phyloP scores from a whole-genome alignment of 2,113 vertebrate species.

The Pollachius pollachius region DNA sequence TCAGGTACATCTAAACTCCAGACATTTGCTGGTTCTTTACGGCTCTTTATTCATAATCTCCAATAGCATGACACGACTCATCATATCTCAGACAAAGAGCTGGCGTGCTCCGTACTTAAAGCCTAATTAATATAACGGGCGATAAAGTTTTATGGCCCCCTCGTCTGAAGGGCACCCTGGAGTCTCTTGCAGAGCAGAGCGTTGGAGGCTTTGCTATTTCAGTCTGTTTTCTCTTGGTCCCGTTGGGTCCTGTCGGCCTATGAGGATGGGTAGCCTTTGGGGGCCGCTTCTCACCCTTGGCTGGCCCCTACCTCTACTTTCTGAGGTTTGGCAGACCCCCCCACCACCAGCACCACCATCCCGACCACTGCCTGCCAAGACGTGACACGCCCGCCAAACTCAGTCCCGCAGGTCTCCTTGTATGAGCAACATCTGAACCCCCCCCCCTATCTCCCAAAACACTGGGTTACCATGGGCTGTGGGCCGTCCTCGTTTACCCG shows the following conservation, averaged over 20 bases:
- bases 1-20: no score
- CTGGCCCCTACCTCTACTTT: conserved; percentile 29
- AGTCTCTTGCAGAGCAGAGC: background rate
- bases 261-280: background rate
- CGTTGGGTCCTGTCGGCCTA: conserved; percentile 18
- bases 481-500: background rate
- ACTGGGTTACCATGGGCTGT: conserved; percentile 42
- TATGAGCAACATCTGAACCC: conserved; percentile 40
- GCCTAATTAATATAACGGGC: conserved; percentile 3
- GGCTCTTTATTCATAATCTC: no score
- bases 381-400: conserved; percentile 15
- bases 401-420: conserved; percentile 47
- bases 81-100: no score
- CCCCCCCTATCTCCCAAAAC: conserved; percentile 24
- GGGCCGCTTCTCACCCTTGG: conserved; percentile 45
- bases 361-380: conserved; percentile 9
- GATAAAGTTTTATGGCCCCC: background rate
- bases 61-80: no score
- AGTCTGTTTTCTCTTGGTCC: conserved; percentile 15
- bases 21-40: no score
- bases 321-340: no score
- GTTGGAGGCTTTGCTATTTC: conserved; percentile 31
- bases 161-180: conserved; percentile 1
- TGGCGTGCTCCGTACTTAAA: no score
- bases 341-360: no score